Conservation (phyloP, 2,888 invertebrate species). For the Dendrolimus houi region DNA sequence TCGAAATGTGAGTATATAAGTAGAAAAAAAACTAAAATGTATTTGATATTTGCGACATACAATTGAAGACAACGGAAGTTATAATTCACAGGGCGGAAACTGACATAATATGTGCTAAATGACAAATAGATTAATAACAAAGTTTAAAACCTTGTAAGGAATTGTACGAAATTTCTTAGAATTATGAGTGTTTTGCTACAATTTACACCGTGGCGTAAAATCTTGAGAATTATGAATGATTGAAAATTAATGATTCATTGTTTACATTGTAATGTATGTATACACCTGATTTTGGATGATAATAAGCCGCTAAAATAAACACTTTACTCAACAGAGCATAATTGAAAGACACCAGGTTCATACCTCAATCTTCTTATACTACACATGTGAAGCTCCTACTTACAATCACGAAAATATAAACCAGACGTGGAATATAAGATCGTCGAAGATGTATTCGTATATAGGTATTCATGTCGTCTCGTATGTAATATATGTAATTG, state of each 20-base stretch:
- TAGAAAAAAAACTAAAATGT: neutral
- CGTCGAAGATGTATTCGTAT: no score
- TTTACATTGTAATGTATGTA: conserved; percentile 1
- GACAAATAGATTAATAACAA: conserved; percentile 11
- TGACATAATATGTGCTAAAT: conserved; percentile 20
- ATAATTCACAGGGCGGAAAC: conserved; percentile 29
- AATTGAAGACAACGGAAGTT: neutral
- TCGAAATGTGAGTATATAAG: no score
- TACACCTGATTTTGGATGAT: neutral
- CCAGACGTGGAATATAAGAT: no score
- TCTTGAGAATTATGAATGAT: conserved; percentile 14
- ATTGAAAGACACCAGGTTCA: conserved; percentile 10
- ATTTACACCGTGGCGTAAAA: conserved; percentile 7
- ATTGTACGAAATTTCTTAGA: conserved; percentile 17
- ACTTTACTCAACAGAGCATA: no score
- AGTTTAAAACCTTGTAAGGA: conserved; percentile 14
- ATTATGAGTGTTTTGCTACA: conserved; percentile 7
- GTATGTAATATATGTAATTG: no score
- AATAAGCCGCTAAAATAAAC: conserved; percentile 5
- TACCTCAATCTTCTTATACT: no score
- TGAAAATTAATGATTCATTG: conserved; percentile 9
- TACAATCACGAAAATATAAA: no score
- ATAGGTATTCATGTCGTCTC: no score
- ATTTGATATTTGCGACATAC: neutral
- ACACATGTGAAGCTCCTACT: no score